A percentile compares a stretch with the other conserved stretches of the same genome.
Evolutionary conservation across 1,140 invertebrate genomes (phyloP).

Genomic region (Rhynchophorus ferrugineus): DNA sequence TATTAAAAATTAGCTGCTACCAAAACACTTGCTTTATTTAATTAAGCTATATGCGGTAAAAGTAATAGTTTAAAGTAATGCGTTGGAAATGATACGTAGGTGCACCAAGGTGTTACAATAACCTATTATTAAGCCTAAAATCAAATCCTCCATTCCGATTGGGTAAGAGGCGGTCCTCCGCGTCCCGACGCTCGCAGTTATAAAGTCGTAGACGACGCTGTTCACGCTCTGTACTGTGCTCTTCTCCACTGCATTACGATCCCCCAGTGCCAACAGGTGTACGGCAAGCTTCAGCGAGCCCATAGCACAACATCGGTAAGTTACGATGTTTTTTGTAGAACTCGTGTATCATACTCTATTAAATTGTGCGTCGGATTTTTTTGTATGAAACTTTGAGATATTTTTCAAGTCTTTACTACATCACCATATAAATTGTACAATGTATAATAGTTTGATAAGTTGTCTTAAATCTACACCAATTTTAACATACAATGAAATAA

Average conservation of each 20-base stretch:
- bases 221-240: conserved; percentile 13
- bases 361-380: too few relatives aligned
- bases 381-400: too few relatives aligned
- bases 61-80: neutral
- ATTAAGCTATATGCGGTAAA: neutral
- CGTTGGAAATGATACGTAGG: conserved; percentile 12
- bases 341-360: too few relatives aligned
- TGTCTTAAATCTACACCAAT: too few relatives aligned
- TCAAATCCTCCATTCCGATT: conserved; percentile 9
- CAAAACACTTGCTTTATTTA: too few relatives aligned
- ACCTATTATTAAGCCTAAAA: conserved; percentile 20
- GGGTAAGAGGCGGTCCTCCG: conserved; percentile 19
- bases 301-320: neutral
- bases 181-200: conserved; percentile 9
- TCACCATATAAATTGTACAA: too few relatives aligned
- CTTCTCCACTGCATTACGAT: conserved; percentile 14
- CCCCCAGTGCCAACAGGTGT: conserved; percentile 14
- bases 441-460: too few relatives aligned
- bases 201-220: conserved; percentile 14
- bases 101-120: conserved; percentile 16
- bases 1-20: too few relatives aligned
- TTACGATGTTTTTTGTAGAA: too few relatives aligned
- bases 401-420: too few relatives aligned
- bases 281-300: neutral
- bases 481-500: too few relatives aligned